Conservation (phyloP, 2,888 invertebrate genomes). For the Embidobia sp. region DNA sequence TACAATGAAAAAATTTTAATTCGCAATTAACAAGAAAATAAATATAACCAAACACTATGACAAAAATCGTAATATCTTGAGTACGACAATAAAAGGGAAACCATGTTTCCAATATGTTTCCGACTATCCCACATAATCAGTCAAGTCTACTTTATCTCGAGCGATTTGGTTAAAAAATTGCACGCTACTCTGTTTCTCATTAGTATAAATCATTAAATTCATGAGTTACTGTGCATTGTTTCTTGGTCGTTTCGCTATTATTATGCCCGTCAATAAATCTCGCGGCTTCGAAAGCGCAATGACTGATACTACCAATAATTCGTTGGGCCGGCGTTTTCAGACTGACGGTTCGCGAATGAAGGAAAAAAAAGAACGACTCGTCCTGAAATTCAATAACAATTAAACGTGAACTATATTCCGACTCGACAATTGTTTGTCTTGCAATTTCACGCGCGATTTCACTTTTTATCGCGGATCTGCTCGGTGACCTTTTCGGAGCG, state of each 20-base stretch:
- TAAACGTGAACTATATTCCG: constrained; percentile 17
- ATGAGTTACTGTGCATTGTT: constrained; percentile 78
- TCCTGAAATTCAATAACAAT: constrained; percentile 26
- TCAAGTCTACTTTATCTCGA: no score
- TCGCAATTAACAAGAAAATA: no score
- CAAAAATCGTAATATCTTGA: no score
- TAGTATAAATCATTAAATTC: constrained; percentile 78
- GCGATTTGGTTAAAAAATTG: no score
- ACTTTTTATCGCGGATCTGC: background rate
- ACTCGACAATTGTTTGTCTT: constrained; percentile 18
- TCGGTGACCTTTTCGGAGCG: background rate
- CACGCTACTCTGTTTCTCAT: no score
- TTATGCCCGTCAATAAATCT: constrained; percentile 75
- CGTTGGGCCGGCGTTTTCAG: constrained; percentile 17
- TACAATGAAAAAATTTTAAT: no score
- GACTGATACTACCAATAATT: constrained; percentile 38
- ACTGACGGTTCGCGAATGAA: background rate
- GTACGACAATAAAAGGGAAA: no score
- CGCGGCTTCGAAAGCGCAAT: constrained; percentile 30
- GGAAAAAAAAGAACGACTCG: background rate
- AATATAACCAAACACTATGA: no score
- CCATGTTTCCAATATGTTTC: no score
- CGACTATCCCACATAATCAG: no score
- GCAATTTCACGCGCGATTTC: no score
- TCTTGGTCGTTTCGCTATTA: constrained; percentile 68